These are phyloP conservation scores for Esperia sulphurella DNA, from an alignment of 2,888 invertebrate genomes.

Conservation along the genomic window DNA sequence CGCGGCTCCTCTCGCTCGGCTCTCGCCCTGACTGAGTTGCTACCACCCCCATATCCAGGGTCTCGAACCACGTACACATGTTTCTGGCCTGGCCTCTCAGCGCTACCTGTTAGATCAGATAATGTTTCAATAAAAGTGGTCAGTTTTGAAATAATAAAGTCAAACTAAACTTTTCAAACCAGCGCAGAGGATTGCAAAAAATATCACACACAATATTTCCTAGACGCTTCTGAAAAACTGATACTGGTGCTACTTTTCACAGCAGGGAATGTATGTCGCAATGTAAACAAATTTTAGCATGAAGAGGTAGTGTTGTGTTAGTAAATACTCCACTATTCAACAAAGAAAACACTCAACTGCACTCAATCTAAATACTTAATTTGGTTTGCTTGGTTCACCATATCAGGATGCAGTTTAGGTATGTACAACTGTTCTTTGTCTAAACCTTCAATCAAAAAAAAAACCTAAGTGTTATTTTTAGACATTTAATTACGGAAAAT, in stretches of 20 bases:
- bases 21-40: constrained; percentile 66
- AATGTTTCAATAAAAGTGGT: background rate
- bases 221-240: constrained; percentile 13
- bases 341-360: constrained; percentile 55
- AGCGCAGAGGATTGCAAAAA: background rate
- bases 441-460: constrained; percentile 62
- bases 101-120: constrained; percentile 79
- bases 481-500: too few relatives aligned
- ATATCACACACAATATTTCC: background rate
- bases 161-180: background rate
- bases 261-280: constrained; percentile 10
- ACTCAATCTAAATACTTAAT: constrained; percentile 71
- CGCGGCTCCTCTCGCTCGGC: constrained; percentile 84
- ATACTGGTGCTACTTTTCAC: constrained; percentile 15
- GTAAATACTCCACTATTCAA: constrained; percentile 31
- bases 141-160: background rate
- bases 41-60: constrained; percentile 81
- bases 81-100: constrained; percentile 90
- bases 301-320: constrained; percentile 37
- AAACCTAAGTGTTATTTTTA: constrained; percentile 4
- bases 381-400: constrained; percentile 64
- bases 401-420: constrained; percentile 63
- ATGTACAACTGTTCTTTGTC: constrained; percentile 52
- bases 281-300: constrained; percentile 28
- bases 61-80: constrained; percentile 93